Base-by-base conservation (phyloP, 2,888 invertebrate species). In the Diaphora mendica region DNA sequence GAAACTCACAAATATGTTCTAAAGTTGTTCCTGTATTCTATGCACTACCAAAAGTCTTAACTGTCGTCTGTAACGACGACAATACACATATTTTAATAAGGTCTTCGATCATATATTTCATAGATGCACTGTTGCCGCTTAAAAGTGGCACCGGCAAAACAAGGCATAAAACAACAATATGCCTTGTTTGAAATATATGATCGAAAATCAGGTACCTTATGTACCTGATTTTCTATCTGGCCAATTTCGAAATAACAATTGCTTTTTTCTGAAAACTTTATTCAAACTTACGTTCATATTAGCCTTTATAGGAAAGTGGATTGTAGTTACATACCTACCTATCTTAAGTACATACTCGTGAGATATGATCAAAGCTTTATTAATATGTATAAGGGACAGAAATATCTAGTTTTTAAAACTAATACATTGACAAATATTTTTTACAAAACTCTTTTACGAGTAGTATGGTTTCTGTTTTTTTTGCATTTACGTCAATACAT, bases 261-360 rank as follows among this genome's bases (percentile, higher is more conserved):
- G 64, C 69, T 77, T 77, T 74, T 74, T 73, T 69, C 23, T 68
- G 33, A 64, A 73, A 75, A 71, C 64, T 80, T 72, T 69, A 79
- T 81, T 75, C 71, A 74, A 77, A 83, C 39, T 72, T 33, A 44
- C 76, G 64, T 71, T 75, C 64, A 77, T 64, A 79, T 79, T 78
- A 79, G 72, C 79, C 80, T 84, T 79, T 77, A 79, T 81, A 66
- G 33, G 51, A 73, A 77, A 73, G 69, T 73, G 65, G 64, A 59
- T 20, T 51, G 55, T 51, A 20, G 20, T 9, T 69, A 35, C 62
- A 4, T 67, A 11, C 44, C 30, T 67, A 11, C 44, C 30, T 48
- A 48, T 70, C 35, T 44, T 55, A 55, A 65, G n/a, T 70, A 62
- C 26, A 8, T 55, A 55, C n/a, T 15, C 4, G 15, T 26, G 33